phyloP scores from a whole-genome alignment of 2,113 vertebrate genomes.

The Monarcha castaneiventris region DNA sequence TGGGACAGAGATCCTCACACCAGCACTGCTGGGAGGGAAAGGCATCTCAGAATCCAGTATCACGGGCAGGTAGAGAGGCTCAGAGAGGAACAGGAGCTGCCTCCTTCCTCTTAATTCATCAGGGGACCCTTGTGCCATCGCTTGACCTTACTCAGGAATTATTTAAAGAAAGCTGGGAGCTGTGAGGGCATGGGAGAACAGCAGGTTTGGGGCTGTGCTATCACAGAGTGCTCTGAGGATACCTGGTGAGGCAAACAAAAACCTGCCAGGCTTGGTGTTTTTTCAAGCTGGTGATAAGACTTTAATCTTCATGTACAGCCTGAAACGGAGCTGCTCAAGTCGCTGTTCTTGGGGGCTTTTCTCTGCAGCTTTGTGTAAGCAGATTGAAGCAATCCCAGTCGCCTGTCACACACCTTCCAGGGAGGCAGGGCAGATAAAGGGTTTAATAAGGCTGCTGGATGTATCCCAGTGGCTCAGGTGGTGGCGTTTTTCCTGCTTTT shows the following conservation, averaged over 20 bases:
- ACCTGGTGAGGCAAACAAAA: neutral
- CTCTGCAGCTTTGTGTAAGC: neutral
- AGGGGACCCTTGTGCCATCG: neutral
- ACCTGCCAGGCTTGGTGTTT: neutral
- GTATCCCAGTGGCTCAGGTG: neutral
- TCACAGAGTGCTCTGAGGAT: fast-evolving
- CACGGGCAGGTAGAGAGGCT: neutral
- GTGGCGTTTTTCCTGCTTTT: neutral
- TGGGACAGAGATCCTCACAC: neutral
- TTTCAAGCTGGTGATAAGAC: neutral
- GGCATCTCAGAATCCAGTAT: neutral
- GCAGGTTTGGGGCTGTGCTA: neutral
- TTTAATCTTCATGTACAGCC: neutral
- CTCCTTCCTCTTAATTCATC: neutral
- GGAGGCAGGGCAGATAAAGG: neutral
- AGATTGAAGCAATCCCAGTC: neutral
- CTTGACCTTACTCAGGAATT: neutral
- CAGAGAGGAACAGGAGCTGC: neutral
- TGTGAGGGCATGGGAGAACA: neutral
- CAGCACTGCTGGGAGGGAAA: neutral
- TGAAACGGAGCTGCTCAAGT: neutral
- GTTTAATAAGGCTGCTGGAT: neutral
- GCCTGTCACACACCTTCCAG: neutral
- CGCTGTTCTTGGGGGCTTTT: neutral
- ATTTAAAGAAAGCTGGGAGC: neutral